phyloP scores from a whole-genome alignment of 2,113 vertebrate species.

The Nibea coibor region DNA sequence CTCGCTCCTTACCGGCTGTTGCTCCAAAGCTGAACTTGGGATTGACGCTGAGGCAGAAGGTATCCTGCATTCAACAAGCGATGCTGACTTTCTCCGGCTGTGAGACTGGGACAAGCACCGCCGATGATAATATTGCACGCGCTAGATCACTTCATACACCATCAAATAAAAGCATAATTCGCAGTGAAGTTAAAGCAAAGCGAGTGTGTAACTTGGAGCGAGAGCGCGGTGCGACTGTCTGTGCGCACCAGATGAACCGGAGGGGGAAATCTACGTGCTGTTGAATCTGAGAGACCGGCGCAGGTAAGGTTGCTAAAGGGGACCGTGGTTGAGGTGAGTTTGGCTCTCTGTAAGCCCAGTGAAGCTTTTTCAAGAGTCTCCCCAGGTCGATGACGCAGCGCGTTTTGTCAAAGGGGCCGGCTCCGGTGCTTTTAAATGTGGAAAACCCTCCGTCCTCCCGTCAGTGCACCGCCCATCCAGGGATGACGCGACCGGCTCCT shows the following conservation, averaged over 20 bases:
- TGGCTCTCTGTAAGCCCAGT: conserved; percentile 49
- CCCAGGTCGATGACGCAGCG: conserved; percentile 88
- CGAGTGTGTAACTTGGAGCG: conserved; percentile 26
- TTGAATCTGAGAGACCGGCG: conserved; percentile 12
- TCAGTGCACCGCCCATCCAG: conserved; percentile 86
- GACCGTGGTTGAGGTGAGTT: conserved; percentile 60
- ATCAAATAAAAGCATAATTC: conserved; percentile 50
- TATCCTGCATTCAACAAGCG: conserved; percentile 86
- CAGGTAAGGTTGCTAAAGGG: conserved; percentile 36
- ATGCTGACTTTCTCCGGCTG: conserved; percentile 62
- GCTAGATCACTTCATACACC: conserved; percentile 41
- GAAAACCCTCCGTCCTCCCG: conserved; percentile 87
- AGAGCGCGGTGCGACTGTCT: not conserved
- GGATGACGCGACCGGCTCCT: conserved; percentile 85
- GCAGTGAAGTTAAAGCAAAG: not conserved
- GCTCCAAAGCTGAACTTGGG: conserved; percentile 87
- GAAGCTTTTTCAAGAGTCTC: conserved; percentile 79
- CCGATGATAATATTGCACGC: not conserved
- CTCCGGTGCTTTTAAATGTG: conserved; percentile 93
- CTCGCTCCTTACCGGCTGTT: conserved; percentile 80
- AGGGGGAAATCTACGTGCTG: not conserved
- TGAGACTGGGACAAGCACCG: conserved; percentile 7
- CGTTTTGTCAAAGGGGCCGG: conserved; percentile 82
- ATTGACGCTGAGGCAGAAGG: conserved; percentile 73
- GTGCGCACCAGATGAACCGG: conserved; percentile 12